A percentile compares a stretch with the other conserved stretches of the same genome.
Evolutionary conservation across 2,888 invertebrate species (phyloP).

Genomic region (Morpho deidamia): DNA sequence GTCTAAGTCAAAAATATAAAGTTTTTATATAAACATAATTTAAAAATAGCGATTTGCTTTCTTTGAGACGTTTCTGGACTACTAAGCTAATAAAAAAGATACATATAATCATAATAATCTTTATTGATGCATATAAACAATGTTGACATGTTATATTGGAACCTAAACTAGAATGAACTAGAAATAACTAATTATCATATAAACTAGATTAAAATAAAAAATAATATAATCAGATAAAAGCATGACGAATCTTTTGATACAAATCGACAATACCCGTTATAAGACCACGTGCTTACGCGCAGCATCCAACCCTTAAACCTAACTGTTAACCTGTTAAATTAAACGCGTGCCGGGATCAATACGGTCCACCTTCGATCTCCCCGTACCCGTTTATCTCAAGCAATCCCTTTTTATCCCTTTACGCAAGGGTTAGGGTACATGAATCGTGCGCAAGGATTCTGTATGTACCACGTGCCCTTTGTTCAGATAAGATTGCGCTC

Average conservation of each 20-base stretch:
- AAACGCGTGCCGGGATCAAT: conserved; percentile 70
- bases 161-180: no score
- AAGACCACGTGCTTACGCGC: conserved; percentile 51
- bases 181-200: no score
- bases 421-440: conserved; percentile 54
- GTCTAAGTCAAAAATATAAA: no score
- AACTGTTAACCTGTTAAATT: conserved; percentile 59
- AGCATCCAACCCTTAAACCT: conserved; percentile 47
- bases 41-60: no score
- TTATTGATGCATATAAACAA: no score
- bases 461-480: conserved; percentile 66
- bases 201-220: not conserved
- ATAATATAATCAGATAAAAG: not conserved
- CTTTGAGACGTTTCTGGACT: no score
- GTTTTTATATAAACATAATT: no score
- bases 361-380: conserved; percentile 50
- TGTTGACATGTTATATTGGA: no score
- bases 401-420: conserved; percentile 62
- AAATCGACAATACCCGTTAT: conserved; percentile 18
- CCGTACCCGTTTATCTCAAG: conserved; percentile 52
- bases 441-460: conserved; percentile 72
- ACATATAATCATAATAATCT: no score
- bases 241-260: conserved; percentile 3
- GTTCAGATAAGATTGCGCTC: conserved; percentile 49
- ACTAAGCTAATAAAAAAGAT: no score